A percentile compares a stretch with the other conserved stretches of the same genome.
phyloP scores from a whole-genome alignment of 2,888 invertebrate genomes.

The Tipula vernalis region DNA sequence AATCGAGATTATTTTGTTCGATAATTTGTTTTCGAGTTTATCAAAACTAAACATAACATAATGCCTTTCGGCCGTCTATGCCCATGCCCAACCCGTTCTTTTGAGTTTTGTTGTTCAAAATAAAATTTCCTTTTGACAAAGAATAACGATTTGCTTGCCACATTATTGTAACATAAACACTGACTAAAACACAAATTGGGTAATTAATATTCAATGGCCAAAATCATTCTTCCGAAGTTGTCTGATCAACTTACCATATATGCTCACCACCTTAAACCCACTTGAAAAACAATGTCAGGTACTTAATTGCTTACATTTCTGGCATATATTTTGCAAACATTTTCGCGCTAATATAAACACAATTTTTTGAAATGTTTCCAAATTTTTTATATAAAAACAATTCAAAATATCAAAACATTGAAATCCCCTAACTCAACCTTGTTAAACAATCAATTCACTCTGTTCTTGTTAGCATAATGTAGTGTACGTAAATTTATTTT shows the following conservation, averaged over 20 bases:
- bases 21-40: too few species aligned
- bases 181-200: not conserved
- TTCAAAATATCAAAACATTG: not conserved
- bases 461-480: not conserved
- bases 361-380: not conserved
- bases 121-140: not conserved
- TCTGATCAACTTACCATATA: too few species aligned
- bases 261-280: not conserved
- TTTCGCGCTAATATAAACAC: not conserved
- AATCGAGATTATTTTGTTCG: too few species aligned
- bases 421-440: not conserved
- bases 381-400: not conserved
- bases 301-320: not conserved
- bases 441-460: not conserved
- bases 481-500: not conserved
- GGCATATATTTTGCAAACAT: not conserved
- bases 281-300: not conserved
- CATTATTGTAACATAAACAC: not conserved
- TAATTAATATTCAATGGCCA: not conserved
- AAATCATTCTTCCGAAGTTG: not conserved
- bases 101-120: too few species aligned
- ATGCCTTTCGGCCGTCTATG: too few species aligned
- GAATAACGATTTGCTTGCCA: not conserved
- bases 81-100: too few species aligned
- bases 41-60: too few species aligned